Conservation (phyloP, 2,888 invertebrate species). For the Philereme vetulata region DNA sequence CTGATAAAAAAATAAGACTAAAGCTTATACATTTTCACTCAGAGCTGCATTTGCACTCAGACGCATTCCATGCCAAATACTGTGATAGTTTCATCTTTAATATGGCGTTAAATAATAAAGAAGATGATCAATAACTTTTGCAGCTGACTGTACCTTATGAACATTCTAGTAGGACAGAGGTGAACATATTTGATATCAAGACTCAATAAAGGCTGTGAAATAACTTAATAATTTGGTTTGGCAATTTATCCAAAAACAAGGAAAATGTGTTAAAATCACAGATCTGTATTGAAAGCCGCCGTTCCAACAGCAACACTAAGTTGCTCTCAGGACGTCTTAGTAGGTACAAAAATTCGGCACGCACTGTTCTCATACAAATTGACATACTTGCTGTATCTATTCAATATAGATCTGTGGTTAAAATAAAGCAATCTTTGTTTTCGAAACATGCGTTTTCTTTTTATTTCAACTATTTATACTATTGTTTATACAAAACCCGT, state of each 20-base stretch:
- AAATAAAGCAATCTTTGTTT: not conserved
- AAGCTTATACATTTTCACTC: constrained; percentile 19
- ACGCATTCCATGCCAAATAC: constrained; percentile 33
- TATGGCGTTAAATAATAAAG: constrained; percentile 15
- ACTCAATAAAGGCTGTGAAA: constrained; percentile 80
- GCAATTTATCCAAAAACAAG: constrained; percentile 36
- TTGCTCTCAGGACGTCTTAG: too few relatives aligned
- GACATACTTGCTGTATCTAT: too few relatives aligned
- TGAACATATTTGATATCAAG: constrained; percentile 65
- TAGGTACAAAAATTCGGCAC: too few relatives aligned
- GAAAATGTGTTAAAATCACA: not conserved
- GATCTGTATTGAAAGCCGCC: too few relatives aligned
- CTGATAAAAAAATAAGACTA: constrained; percentile 12
- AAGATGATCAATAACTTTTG: constrained; percentile 28
- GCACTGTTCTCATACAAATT: too few relatives aligned
- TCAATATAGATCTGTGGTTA: not conserved
- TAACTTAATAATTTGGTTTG: constrained; percentile 70
- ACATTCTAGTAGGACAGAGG: constrained; percentile 55
- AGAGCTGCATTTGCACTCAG: constrained; percentile 28
- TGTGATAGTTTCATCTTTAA: constrained; percentile 31
- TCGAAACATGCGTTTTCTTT: not conserved
- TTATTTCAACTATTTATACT: not conserved
- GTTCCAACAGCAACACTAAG: too few relatives aligned
- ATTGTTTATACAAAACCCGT: not conserved
- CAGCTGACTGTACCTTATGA: constrained; percentile 26